Evolutionary conservation across 1,140 invertebrate genomes (phyloP).

Genomic region (Conus betulinus): DNA sequence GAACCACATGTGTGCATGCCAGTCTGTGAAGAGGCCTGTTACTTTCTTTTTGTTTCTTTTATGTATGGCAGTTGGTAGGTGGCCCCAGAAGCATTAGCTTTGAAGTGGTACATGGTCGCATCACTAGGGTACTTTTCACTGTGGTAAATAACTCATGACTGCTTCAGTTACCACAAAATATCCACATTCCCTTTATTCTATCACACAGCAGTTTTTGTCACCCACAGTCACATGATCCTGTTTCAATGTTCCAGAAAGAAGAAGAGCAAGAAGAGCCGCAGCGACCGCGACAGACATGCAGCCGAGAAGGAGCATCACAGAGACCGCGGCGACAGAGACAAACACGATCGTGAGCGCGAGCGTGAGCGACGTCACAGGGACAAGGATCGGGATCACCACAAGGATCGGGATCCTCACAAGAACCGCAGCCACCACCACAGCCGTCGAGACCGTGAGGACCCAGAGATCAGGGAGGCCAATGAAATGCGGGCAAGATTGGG

Average conservation of each 20-base stretch:
- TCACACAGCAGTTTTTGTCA: no score
- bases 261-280: conserved; percentile 53
- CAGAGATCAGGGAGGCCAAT: conserved; percentile 79
- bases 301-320: conserved; percentile 27
- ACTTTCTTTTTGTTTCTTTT: no score
- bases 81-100: no score
- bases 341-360: conserved; percentile 21
- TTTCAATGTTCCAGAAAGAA: conserved; percentile 39
- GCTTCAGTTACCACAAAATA: no score
- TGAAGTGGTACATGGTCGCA: no score
- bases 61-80: no score
- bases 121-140: no score
- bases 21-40: no score
- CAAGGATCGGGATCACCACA: conserved; percentile 44
- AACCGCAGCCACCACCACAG: conserved; percentile 47
- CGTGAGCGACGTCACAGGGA: conserved; percentile 31
- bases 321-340: conserved; percentile 21
- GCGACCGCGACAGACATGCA: conserved; percentile 23
- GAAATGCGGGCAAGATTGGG: conserved; percentile 78
- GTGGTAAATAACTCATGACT: no score
- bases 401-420: conserved; percentile 50
- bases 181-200: no score
- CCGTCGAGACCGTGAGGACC: conserved; percentile 54
- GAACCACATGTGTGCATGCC: no score
- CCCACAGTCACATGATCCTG: no score